phyloP scores from a whole-genome alignment of 2,113 vertebrate genomes.

The Climacteris rufus region DNA sequence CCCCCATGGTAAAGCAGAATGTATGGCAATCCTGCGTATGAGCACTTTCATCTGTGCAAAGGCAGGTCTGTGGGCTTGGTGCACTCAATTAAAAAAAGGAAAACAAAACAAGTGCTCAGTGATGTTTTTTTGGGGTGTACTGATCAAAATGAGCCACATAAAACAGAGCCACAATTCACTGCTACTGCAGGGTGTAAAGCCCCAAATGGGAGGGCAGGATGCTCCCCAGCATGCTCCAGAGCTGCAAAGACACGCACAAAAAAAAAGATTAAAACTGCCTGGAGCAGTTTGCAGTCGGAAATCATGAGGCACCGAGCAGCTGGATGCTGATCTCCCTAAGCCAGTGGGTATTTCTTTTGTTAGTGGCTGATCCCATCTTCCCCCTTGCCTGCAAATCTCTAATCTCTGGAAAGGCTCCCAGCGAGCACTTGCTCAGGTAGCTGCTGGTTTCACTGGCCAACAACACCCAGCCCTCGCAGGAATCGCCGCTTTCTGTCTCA shows the following conservation, averaged over 20 bases:
- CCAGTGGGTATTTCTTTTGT: conserved; percentile 22
- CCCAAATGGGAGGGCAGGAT: not conserved
- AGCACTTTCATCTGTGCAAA: not conserved
- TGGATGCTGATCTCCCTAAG: conserved; percentile 41
- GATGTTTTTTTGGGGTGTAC: not conserved
- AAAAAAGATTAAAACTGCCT: not conserved
- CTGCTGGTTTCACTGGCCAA: not conserved
- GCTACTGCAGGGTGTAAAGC: not conserved
- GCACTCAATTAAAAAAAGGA: not conserved
- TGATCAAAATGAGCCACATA: not conserved
- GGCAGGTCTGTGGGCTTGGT: not conserved
- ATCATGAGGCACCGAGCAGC: not conserved
- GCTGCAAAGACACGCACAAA: not conserved
- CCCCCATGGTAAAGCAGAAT: not conserved
- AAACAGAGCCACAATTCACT: not conserved
- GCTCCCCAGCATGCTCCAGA: not conserved
- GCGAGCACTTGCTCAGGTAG: not conserved
- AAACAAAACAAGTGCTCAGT: not conserved
- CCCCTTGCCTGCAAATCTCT: not conserved
- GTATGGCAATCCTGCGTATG: rapidly evolving
- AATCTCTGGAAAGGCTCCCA: not conserved
- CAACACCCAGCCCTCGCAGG: not conserved
- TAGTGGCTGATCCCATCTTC: not conserved
- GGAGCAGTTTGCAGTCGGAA: not conserved
- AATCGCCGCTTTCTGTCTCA: not conserved